Evolutionary conservation across 2,113 vertebrate species (phyloP), one percentile per base, ranked within the genome.

Genomic region (Thymallus thymallus): DNA sequence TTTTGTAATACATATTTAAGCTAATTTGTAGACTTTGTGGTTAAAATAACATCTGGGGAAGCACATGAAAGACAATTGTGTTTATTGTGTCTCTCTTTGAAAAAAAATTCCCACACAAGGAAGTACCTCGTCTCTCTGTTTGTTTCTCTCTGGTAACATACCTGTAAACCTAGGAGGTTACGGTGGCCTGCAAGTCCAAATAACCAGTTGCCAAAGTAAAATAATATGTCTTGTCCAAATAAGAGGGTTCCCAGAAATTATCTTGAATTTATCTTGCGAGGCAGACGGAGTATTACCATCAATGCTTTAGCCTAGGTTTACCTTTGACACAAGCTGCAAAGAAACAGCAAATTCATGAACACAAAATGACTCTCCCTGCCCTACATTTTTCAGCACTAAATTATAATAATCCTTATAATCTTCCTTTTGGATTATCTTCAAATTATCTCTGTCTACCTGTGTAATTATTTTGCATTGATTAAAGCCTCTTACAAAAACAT

Each of bases 1-100:
- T 86, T 80, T 67, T 87, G 87, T 91, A 78, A 89, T 79, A 79
- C 76, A 81, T 91, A 88, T 85, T 63, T 77, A 90, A 88, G 90
- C 78, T 72, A 68, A 74, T 74, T 74, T 69, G 46, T 73, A 58
- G 45, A 72, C 72, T 74, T 80, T 79, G 64, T 56, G 41, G 76
- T 71, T 69, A 73, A 76, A 79, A 76, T 78, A 85, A 84, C 84
- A 78, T 80, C 79, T 68, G 77, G 26, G 79, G 69, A 74, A 48
- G 35, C 82, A 80, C 73, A 87, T 84, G n/a, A 79, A 82, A 80
- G 26, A 45, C 74, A 64, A 30, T 79, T 72, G 58, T 86, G 76
- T 81, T 88, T 86, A 68, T 74, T 82, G 68, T 82, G 23, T 70
- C 83, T 76, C 26, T 74, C 6, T 81, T 76, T 84, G 46, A 84